These are phyloP conservation scores for Tolmerus cingulatus DNA, from an alignment of 2,888 invertebrate genomes.

Conservation along the genomic window DNA sequence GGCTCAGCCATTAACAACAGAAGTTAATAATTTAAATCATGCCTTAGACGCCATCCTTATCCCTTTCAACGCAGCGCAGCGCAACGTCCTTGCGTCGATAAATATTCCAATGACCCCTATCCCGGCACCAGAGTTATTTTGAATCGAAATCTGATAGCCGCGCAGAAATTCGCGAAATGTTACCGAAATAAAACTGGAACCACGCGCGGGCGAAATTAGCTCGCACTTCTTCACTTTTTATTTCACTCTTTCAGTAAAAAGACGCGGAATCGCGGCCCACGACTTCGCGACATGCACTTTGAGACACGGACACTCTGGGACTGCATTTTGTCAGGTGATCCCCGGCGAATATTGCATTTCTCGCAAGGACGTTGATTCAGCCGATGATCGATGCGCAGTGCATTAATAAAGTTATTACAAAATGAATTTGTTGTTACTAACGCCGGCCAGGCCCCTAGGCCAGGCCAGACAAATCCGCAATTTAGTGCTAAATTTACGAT, in stretches of 20 bases:
- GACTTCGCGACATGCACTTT: neutral
- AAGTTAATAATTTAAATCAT: constrained; percentile 3
- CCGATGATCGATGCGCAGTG: neutral
- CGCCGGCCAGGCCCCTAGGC: neutral
- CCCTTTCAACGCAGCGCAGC: neutral
- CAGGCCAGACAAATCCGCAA: neutral
- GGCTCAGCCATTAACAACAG: neutral
- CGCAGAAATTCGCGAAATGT: neutral
- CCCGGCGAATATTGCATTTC: neutral
- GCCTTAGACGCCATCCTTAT: constrained; percentile 16
- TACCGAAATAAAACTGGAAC: neutral
- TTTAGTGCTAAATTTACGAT: constrained; percentile 21
- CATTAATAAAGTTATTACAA: neutral
- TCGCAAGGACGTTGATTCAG: constrained; percentile 31
- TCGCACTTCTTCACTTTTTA: neutral
- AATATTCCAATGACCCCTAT: constrained; percentile 4
- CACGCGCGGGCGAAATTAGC: neutral
- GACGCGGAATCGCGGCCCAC: neutral
- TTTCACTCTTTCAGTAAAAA: neutral
- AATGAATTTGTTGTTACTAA: constrained; percentile 12
- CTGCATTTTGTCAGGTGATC: neutral
- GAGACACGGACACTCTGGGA: neutral
- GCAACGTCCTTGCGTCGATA: constrained; percentile 4
- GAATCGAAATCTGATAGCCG: neutral
- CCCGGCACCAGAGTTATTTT: neutral